These are phyloP conservation scores for Sebastes umbrosus DNA, from an alignment of 2,797 vertebrate species.

Conservation along the genomic window DNA sequence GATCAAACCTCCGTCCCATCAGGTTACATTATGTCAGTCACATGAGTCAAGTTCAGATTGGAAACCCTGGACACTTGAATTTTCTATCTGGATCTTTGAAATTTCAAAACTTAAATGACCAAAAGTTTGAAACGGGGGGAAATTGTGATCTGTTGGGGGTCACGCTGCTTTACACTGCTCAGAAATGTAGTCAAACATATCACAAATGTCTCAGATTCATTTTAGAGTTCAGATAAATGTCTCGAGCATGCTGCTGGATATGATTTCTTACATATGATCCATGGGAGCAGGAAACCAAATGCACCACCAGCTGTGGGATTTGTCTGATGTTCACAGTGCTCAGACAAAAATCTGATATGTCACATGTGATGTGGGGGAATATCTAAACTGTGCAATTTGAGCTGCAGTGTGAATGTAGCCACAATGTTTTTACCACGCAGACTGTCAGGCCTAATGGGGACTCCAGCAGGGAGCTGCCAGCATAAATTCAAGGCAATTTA, in stretches of 20 bases:
- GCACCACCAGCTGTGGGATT: not conserved
- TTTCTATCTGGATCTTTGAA: not conserved
- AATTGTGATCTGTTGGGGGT: fast-evolving
- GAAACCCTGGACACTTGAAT: not conserved
- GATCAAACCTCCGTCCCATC: not conserved
- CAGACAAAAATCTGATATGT: not conserved
- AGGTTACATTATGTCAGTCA: not conserved
- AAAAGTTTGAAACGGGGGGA: not conserved
- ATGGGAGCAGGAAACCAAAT: not conserved
- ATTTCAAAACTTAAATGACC: not conserved
- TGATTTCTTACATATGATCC: not conserved
- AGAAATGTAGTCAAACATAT: not conserved
- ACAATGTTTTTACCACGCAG: not conserved
- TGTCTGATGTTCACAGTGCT: not conserved
- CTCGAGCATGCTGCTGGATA: not conserved
- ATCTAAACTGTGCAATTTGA: not conserved
- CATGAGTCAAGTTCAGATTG: not conserved
- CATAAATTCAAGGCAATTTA: not conserved
- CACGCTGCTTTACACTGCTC: not conserved
- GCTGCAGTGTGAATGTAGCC: not conserved
- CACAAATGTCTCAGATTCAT: not conserved
- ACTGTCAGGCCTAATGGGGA: not conserved
- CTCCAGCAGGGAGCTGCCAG: not conserved
- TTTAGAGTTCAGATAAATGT: not conserved
- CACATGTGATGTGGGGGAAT: not conserved